Conservation (phyloP, 2,888 invertebrate species). For the Xestia ashworthii region DNA sequence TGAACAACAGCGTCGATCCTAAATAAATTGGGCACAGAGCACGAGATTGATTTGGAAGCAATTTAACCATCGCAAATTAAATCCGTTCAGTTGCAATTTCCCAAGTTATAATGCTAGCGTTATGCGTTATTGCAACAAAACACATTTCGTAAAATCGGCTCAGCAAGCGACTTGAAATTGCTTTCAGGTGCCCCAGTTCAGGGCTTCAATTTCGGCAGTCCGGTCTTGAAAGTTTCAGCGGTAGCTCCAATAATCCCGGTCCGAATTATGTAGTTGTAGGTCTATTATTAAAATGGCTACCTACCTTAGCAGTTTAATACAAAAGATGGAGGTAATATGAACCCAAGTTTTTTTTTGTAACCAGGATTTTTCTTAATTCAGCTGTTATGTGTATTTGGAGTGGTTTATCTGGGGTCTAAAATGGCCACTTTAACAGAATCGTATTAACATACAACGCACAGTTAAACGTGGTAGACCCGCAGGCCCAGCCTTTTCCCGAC, state of each 20-base stretch:
- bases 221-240: constrained; percentile 47
- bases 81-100: neutral
- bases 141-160: constrained; percentile 42
- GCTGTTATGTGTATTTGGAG: too few relatives aligned
- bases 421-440: too few relatives aligned
- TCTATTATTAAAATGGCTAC: constrained; percentile 17
- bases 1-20: neutral
- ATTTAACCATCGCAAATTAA: neutral
- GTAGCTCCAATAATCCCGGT: constrained; percentile 43
- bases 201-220: constrained; percentile 51
- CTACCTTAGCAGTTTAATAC: neutral
- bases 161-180: constrained; percentile 48
- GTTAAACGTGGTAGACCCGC: neutral
- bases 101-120: constrained; percentile 8
- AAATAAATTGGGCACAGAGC: neutral
- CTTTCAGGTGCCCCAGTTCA: constrained; percentile 50
- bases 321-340: neutral
- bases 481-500: too few relatives aligned
- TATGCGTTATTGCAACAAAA: constrained; percentile 27
- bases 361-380: too few relatives aligned
- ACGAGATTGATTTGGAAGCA: neutral
- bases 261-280: constrained; percentile 15
- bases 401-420: too few relatives aligned
- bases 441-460: too few relatives aligned
- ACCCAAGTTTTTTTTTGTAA: neutral